Percentiles rank a stretch among this genome's conserved stretches.
Evolutionary conservation across 2,888 invertebrate species (phyloP).

Genomic region (Beris morrisii): DNA sequence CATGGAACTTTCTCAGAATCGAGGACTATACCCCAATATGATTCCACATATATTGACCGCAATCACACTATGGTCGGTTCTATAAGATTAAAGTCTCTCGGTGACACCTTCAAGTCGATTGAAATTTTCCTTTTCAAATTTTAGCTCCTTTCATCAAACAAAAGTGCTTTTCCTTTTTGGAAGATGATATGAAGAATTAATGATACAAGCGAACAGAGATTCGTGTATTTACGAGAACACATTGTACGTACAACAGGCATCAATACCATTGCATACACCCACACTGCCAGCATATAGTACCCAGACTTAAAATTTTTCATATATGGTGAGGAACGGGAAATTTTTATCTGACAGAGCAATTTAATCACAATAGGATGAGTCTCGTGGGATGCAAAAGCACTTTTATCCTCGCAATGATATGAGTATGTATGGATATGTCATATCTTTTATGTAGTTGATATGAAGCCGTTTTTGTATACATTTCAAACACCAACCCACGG

Average conservation of each 20-base stretch:
- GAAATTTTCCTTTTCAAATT: not conserved
- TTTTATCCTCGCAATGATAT: not conserved
- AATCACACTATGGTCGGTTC: not conserved
- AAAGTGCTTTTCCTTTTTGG: conserved; percentile 5
- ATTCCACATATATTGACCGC: no score
- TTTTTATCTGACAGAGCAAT: conserved; percentile 30
- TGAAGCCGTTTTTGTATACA: no score
- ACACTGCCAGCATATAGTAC: no score
- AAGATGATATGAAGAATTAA: not conserved
- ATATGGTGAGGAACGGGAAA: conserved; percentile 14
- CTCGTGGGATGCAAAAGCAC: conserved; percentile 19
- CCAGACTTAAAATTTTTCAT: not conserved
- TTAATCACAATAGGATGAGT: conserved; percentile 32
- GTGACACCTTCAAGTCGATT: not conserved
- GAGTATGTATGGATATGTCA: not conserved
- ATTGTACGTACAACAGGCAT: no score
- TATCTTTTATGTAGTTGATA: not conserved
- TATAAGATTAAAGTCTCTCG: not conserved
- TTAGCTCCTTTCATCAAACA: not conserved
- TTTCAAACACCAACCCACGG: no score
- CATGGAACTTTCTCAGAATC: no score
- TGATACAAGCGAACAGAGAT: not conserved
- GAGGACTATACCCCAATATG: no score
- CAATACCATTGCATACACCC: no score
- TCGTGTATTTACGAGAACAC: not conserved